Evolutionary conservation across 2,113 vertebrate genomes (phyloP).

Genomic region (Gallinago media): DNA sequence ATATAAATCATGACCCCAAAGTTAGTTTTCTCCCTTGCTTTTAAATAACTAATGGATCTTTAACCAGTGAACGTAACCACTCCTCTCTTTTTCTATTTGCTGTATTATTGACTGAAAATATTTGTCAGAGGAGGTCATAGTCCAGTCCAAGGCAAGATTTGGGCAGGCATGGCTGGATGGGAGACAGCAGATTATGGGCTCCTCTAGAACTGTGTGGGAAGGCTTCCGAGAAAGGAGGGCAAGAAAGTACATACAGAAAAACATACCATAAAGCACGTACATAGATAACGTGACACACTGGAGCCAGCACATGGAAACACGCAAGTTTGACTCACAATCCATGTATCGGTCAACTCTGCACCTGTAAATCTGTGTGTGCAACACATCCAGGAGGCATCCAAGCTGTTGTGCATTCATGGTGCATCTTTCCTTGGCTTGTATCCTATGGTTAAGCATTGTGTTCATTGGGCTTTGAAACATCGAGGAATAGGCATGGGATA

Average conservation of each 20-base stretch:
- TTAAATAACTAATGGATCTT: neutral
- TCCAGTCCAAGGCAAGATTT: neutral
- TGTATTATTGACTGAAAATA: neutral
- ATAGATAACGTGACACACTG: neutral
- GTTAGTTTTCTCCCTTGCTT: neutral
- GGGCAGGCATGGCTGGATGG: neutral
- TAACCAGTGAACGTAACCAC: neutral
- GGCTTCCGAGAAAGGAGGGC: neutral
- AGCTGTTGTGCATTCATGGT: neutral
- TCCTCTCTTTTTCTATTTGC: neutral
- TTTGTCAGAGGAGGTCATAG: conserved; percentile 24
- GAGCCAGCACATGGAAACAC: rapidly evolving
- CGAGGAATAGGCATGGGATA: neutral
- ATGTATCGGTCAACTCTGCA: neutral
- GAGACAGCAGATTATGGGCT: neutral
- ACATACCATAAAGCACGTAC: rapidly evolving
- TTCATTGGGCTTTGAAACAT: neutral
- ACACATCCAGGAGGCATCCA: neutral
- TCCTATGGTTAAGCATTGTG: neutral
- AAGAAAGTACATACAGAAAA: neutral
- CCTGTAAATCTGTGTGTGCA: neutral
- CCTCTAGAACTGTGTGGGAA: neutral
- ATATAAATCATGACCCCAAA: neutral
- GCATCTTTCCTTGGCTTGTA: neutral
- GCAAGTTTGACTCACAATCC: neutral